Percentiles rank a stretch among this genome's conserved stretches.
These are phyloP conservation scores for Eutrigla gurnardus DNA, from an alignment of 2,797 vertebrate species.

Conservation along the genomic window DNA sequence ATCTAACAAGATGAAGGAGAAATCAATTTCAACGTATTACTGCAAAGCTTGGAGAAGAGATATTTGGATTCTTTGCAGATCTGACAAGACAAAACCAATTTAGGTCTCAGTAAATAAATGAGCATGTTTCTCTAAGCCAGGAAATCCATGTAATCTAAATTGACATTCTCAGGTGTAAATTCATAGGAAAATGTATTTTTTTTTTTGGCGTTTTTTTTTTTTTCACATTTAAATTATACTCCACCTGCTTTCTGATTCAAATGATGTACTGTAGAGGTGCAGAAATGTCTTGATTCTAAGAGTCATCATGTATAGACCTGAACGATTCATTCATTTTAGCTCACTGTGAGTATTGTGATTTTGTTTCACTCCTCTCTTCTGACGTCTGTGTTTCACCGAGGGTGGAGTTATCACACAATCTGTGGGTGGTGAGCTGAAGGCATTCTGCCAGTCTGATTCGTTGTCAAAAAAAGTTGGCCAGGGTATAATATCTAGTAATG, in stretches of 20 bases:
- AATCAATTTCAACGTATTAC: slow-evolving; percentile 53
- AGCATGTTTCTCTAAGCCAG: slow-evolving; percentile 38
- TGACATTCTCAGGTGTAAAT: slow-evolving; percentile 3
- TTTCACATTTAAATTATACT: slow-evolving; percentile 6
- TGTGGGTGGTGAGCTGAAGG: too few relatives aligned
- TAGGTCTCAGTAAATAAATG: slow-evolving; percentile 12
- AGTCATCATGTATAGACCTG: too few relatives aligned
- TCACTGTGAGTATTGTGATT: too few relatives aligned
- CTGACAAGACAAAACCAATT: slow-evolving; percentile 56
- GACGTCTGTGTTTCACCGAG: too few relatives aligned
- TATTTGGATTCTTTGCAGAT: slow-evolving; percentile 52
- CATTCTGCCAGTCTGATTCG: too few relatives aligned
- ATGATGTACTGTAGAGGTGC: not conserved
- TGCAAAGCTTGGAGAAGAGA: slow-evolving; percentile 36
- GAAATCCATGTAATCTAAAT: slow-evolving; percentile 20
- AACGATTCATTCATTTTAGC: too few relatives aligned
- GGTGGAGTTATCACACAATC: too few relatives aligned
- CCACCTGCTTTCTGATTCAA: slow-evolving; percentile 14
- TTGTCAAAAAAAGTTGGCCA: too few relatives aligned
- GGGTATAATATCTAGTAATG: too few relatives aligned
- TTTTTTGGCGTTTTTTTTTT: too few relatives aligned
- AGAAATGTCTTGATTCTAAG: too few relatives aligned
- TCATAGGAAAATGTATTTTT: not conserved
- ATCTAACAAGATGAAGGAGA: slow-evolving; percentile 67
- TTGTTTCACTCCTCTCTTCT: too few relatives aligned